Evolutionary conservation across 2,797 vertebrate species (phyloP), one percentile per base, ranked within the genome.

Genomic region (Graptemys geographica): DNA sequence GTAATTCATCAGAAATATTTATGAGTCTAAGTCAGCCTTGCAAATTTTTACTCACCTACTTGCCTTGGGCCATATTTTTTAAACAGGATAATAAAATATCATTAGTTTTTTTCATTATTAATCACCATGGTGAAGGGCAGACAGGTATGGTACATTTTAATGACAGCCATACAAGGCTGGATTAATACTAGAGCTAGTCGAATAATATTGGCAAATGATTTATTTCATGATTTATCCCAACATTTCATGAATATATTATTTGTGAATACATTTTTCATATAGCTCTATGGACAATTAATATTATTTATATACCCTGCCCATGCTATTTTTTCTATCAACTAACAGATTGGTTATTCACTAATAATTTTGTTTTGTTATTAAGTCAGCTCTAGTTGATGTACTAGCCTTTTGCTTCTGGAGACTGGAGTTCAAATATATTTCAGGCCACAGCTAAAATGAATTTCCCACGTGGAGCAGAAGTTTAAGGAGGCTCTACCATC

Each of bases 31-130:
- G 92, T 87, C 81, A 90, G 62, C 56, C 57, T 8, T 85, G 80
- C 57, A 94, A 84, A 94, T 90, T 95, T 95, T 94, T 89, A 79
- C 86, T 88, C 82, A 94, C 23, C n/a, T n/a, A 44, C 28, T 92
- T 96, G 49, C 28, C 52, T 78, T 56, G 18, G 57, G 27, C 0
- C 69, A 25, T 87, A 93, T 90, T 95, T 16, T 31, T 85, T 81
- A 69, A 44, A 82, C 51, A 83, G 53, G 0, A 1, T 87, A 93
- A 52, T 95, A 95, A 95, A 95, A 91, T 55, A 92, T 4, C 47
- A 80, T 25, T 92, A 80, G n/a, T 80, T 72, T 72, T 94, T 92
- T 92, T 94, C 62, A 91, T 92, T 92, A 90, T 89, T 96, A 95
- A 94, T 84, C 44, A 8, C 44, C 87, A 74, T 69, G 81, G 47